These are phyloP conservation scores for Iguana delicatissima DNA, from an alignment of 2,797 vertebrate genomes.

Conservation along the genomic window DNA sequence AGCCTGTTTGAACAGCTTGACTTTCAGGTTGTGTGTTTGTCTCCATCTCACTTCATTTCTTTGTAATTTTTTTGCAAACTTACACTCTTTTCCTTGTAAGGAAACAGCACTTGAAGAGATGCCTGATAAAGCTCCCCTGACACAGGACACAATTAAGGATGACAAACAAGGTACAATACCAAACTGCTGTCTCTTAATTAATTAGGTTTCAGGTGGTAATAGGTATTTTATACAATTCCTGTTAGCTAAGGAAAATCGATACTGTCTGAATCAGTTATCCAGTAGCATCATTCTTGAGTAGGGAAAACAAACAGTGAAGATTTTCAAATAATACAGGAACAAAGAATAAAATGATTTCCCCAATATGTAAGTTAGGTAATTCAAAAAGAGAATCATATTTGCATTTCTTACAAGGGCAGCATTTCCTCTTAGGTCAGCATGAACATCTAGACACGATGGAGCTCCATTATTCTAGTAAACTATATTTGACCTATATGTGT, in stretches of 20 bases:
- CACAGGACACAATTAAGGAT: slow-evolving; percentile 75
- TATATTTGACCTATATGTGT: background rate
- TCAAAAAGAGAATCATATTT: background rate
- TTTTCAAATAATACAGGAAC: background rate
- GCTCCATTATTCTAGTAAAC: too few species aligned
- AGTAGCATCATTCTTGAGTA: slow-evolving; percentile 13
- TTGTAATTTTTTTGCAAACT: slow-evolving; percentile 44
- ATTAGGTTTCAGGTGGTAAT: slow-evolving; percentile 15
- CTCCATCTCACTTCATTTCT: background rate
- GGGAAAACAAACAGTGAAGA: background rate
- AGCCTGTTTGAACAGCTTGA: slow-evolving; percentile 13
- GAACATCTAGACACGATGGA: background rate
- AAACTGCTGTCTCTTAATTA: slow-evolving; percentile 1
- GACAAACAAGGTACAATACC: slow-evolving; percentile 81
- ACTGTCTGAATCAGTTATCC: slow-evolving; percentile 31
- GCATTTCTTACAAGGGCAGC: background rate
- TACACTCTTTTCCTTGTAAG: slow-evolving; percentile 71
- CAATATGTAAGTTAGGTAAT: background rate
- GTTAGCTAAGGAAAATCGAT: slow-evolving; percentile 19
- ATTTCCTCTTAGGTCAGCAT: background rate
- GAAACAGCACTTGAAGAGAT: slow-evolving; percentile 76
- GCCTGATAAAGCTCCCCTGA: slow-evolving; percentile 71
- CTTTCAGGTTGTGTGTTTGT: background rate
- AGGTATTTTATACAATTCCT: background rate
- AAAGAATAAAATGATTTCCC: background rate